Base-by-base conservation (phyloP, 2,888 invertebrate genomes). In the Volucella bombylans region DNA sequence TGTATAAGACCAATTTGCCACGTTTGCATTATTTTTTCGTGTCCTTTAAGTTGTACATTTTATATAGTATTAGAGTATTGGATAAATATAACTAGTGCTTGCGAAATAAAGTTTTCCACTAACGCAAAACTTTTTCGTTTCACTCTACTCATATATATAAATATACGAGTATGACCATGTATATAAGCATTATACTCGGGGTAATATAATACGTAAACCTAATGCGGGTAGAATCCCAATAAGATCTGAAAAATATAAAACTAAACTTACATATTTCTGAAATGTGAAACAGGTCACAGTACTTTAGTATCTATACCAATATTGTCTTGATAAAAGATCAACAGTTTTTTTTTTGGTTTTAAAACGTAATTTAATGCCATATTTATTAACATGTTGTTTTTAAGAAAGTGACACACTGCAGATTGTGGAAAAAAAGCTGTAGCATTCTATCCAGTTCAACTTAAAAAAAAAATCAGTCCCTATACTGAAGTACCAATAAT, bases 201-300 rank as follows among this genome's bases (percentile, higher is more conserved):
- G 31, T 31, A 31, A 31, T 31, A 31, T 6, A 31, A 6, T 31
- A 31, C 6, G 6, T 31, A 6, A 6, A 31, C 1, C 6, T 31
- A 6, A 82, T 82, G 76, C 82, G 81, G 81, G 81, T 81, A 69
- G 76, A 81, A 81, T 81, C 74, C 76, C 81, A 81, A 81, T 81
- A 74, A 81, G 74, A 81, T 81, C 80, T 74, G 50, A 69, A 74
- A 69, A 69, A 74, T 74, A 81, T 81, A 74, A 81, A 81, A 74
- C 74, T 64, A 52, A 81, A 64, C 80, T 81, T 23, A 23, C 18
- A 23, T 62, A 81, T 76, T 81, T 76, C 69, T 69, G 69, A 81
- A 81, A 81, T 76, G 76, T 74, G 69, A 80, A 76, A 81, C 62
- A 74, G 80, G 62, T 80, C 67, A 31, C 47, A 39, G 14, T 31